Percentiles rank a stretch among this genome's conserved stretches.
Conservation (phyloP, 2,888 invertebrate genomes). For the Altica lythri region DNA sequence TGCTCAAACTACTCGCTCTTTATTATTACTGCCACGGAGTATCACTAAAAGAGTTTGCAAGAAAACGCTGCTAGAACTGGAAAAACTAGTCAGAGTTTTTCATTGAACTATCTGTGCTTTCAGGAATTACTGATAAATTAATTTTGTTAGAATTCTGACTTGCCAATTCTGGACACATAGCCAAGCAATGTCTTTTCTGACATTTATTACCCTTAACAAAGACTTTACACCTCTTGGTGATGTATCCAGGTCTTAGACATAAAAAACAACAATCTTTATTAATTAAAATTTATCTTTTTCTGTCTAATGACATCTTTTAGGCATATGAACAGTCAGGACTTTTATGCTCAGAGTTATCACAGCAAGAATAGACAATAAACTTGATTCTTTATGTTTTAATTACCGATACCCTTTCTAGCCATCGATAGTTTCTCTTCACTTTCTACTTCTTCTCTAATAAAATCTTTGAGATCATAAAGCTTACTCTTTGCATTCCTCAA, state of each 20-base stretch:
- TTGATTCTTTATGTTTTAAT: too few species aligned
- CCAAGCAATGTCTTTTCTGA: not conserved
- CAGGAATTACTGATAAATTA: not conserved
- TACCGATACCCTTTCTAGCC: too few species aligned
- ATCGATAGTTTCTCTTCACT: not conserved
- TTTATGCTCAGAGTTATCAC: too few species aligned
- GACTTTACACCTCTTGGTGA: too few species aligned
- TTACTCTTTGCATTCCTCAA: not conserved
- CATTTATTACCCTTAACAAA: not conserved
- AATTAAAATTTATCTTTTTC: not conserved
- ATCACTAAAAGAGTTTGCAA: not conserved
- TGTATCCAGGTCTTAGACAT: not conserved
- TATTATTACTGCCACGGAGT: not conserved
- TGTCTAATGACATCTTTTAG: too few species aligned
- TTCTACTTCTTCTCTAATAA: too few species aligned
- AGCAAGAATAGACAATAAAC: too few species aligned
- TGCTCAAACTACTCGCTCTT: too few species aligned
- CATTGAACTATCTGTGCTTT: not conserved
- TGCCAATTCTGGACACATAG: not conserved
- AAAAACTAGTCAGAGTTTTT: not conserved
- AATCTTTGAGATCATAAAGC: slow-evolving; percentile 25
- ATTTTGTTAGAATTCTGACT: not conserved
- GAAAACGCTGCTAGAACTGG: not conserved
- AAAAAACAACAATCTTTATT: not conserved
- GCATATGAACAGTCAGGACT: too few species aligned